Evolutionary conservation across 2,797 vertebrate genomes (phyloP), one percentile per base, ranked within the genome.

Genomic region (Balearica regulorum): DNA sequence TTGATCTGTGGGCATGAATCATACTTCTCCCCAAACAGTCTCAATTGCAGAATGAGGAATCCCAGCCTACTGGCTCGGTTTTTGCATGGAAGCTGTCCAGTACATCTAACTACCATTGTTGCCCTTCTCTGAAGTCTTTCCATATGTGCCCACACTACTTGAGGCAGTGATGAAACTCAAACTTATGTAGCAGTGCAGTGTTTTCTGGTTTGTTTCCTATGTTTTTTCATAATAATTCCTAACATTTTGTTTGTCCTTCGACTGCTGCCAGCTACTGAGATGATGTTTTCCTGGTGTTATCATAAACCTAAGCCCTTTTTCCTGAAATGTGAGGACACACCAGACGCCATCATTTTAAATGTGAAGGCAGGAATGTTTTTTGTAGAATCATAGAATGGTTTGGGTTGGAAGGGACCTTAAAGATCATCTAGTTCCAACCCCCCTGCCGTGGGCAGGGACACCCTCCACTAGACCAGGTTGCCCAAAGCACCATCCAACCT

Each of bases 111-210:
- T 51, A 37, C 9, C 48, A 8, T 35, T 2, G 0, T 28, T 86
- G 33, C 17, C 5, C 10, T 89, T 81, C 37, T 26, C 6, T 8
- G 17, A 49, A 26, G 9, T 51, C 57, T 58, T 70, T 44, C 13
- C 8, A 2, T 28, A 24, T 39, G 16, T 44, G 20, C 11, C 19
- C 24, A 48, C 9, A 58, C 11, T 66, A 2, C 15, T 13, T 62
- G 25, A 79, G 11, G 5, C 4, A 37, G 8, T 20, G 26, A 46
- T 25, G 35, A 60, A 29, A 11, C 16, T 65, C 28, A 41, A 48
- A 43, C 15, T 4, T 70, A 16, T 4, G 3, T 26, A 83, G 4
- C 10, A 48, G 14, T 43, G 43, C 0, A 0, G 3, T 18, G 35
- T 37, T 28, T 82, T 87, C 33, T 87, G 26, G 12, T 71, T 64